Percentiles rank a stretch among this genome's conserved stretches.
Conservation (phyloP, 2,797 vertebrate species). For the Bradypus variegatus region DNA sequence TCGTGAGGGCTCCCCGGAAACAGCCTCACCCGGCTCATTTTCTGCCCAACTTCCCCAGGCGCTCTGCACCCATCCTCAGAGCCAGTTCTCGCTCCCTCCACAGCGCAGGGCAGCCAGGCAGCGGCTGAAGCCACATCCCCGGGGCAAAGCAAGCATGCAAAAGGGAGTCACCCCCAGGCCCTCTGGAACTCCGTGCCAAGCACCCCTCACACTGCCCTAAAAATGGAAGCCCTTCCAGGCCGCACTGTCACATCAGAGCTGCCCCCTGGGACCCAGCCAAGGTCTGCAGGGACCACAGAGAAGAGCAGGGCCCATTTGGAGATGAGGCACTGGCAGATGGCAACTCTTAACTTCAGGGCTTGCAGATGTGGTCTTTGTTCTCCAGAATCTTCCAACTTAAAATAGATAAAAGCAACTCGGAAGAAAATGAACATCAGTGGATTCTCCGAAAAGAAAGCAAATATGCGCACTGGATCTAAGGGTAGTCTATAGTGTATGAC, state of each 20-base stretch:
- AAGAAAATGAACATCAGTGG: not conserved
- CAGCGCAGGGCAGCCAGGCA: not conserved
- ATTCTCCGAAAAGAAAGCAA: slow-evolving; percentile 1
- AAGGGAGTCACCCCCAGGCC: not conserved
- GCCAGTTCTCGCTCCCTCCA: not conserved
- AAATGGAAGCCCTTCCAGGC: not conserved
- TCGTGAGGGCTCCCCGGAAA: too few species aligned
- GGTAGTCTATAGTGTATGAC: not conserved
- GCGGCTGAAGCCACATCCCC: not conserved
- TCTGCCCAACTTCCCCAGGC: too few species aligned
- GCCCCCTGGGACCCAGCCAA: slow-evolving; percentile 2
- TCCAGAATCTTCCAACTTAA: not conserved
- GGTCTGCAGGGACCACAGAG: not conserved
- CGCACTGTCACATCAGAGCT: not conserved
- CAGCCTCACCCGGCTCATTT: too few species aligned
- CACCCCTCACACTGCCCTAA: not conserved
- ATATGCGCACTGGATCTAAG: not conserved
- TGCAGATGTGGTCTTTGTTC: not conserved
- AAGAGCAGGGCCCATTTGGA: not conserved
- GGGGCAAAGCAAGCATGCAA: not conserved
- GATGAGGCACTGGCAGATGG: not conserved
- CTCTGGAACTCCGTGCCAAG: not conserved
- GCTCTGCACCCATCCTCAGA: accelerated
- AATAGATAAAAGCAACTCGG: not conserved
- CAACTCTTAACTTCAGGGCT: too few species aligned